phyloP scores from a whole-genome alignment of 1,140 invertebrate species.

The Macrotrachela quadricornifera region DNA sequence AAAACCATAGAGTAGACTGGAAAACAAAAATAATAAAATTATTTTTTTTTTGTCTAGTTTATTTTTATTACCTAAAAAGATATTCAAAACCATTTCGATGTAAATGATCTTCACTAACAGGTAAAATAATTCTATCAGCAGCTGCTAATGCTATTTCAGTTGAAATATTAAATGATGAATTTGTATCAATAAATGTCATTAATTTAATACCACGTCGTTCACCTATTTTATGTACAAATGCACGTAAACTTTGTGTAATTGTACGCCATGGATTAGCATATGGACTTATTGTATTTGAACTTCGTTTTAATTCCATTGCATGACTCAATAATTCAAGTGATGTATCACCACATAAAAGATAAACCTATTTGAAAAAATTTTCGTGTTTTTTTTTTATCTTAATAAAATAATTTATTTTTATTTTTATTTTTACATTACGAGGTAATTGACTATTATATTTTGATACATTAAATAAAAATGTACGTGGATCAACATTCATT shows the following conservation, averaged over 20 bases:
- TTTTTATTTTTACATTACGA: not conserved
- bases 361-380: not conserved
- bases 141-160: slow-evolving; percentile 6
- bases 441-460: slow-evolving; percentile 3
- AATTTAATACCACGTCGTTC: slow-evolving; percentile 5
- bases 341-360: slow-evolving; percentile 6
- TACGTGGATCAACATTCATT: slow-evolving; percentile 1
- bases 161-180: slow-evolving; percentile 1
- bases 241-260: not conserved
- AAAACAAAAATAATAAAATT: not conserved
- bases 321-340: slow-evolving; percentile 1
- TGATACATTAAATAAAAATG: slow-evolving; percentile 4
- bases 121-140: not conserved
- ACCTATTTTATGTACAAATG: slow-evolving; percentile 1
- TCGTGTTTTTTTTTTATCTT: too few relatives aligned
- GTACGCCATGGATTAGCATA: not conserved
- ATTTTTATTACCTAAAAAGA: too few relatives aligned
- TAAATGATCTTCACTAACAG: slow-evolving; percentile 4
- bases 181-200: slow-evolving; percentile 3
- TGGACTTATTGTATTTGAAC: not conserved
- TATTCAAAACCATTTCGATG: slow-evolving; percentile 6
- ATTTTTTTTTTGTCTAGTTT: too few relatives aligned
- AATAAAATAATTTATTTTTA: too few relatives aligned
- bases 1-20: slow-evolving; percentile 1
- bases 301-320: not conserved